These are phyloP conservation scores for Phymastichus coffea DNA, from an alignment of 1,140 invertebrate genomes.

Conservation along the genomic window DNA sequence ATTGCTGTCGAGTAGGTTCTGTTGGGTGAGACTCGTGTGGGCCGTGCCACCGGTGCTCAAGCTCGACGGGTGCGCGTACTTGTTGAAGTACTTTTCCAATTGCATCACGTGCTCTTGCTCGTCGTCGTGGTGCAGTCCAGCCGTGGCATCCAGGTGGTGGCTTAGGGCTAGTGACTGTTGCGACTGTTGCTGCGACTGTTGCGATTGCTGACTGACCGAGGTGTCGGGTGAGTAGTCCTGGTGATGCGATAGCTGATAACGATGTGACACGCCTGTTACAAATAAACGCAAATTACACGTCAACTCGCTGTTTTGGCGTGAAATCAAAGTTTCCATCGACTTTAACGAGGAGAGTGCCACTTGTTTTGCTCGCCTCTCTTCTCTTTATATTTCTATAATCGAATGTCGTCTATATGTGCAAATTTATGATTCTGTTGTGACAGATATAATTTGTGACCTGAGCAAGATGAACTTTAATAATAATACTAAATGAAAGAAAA, in stretches of 20 bases:
- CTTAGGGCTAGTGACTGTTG: conserved; percentile 33
- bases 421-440: no score
- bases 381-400: no score
- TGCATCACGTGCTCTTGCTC: conserved; percentile 52
- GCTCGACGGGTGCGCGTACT: conserved; percentile 51
- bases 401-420: no score
- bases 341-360: no score
- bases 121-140: conserved; percentile 45
- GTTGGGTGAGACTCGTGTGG: conserved; percentile 46
- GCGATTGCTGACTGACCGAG: conserved; percentile 32
- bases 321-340: no score
- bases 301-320: no score
- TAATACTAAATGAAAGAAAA: no score
- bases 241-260: conserved; percentile 52
- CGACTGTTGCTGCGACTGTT: conserved; percentile 22
- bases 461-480: no score
- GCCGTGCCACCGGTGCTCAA: conserved; percentile 23
- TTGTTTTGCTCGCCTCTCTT: no score
- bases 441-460: no score
- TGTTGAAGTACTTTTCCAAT: conserved; percentile 58
- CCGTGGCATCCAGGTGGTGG: conserved; percentile 36
- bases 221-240: conserved; percentile 49
- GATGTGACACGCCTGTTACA: conserved; percentile 42
- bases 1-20: conserved; percentile 54
- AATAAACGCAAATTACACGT: not conserved